These are phyloP conservation scores for Xanthorhoe spadicearia DNA, from an alignment of 2,888 invertebrate species.

Conservation along the genomic window DNA sequence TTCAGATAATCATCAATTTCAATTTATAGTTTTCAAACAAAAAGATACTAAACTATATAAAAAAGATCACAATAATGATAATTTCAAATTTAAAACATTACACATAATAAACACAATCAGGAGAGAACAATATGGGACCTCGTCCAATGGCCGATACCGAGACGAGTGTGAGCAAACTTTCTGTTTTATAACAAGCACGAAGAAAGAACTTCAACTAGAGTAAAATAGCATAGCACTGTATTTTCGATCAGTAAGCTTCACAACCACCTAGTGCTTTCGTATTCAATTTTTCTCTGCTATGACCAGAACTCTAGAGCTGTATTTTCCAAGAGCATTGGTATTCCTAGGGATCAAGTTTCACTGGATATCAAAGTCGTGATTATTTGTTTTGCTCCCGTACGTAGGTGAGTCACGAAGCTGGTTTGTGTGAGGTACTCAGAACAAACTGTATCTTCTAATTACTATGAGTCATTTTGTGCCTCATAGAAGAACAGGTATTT, in stretches of 20 bases:
- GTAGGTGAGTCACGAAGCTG: slow-evolving; percentile 67
- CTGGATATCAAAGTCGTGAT: slow-evolving; percentile 57
- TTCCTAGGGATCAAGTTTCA: slow-evolving; percentile 51
- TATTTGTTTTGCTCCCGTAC: slow-evolving; percentile 64
- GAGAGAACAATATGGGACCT: no score
- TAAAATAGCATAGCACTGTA: no score
- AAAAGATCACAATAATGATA: no score
- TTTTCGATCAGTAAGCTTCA: neutral
- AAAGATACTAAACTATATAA: no score
- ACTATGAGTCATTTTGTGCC: slow-evolving; percentile 49
- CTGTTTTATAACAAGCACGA: no score
- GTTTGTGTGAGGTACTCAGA: slow-evolving; percentile 55
- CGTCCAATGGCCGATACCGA: no score
- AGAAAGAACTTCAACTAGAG: no score
- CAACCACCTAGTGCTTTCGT: slow-evolving; percentile 5
- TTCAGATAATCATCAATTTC: no score
- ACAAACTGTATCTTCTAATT: slow-evolving; percentile 64
- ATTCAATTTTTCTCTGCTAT: neutral
- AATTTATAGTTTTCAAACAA: no score
- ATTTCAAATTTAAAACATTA: no score
- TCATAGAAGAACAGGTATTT: slow-evolving; percentile 49
- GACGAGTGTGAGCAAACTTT: no score
- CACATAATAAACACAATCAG: no score
- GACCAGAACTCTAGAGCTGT: neutral
- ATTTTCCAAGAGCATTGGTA: slow-evolving; percentile 8